phyloP scores from a whole-genome alignment of 1,140 invertebrate species.

The Zelostemma sp. region DNA sequence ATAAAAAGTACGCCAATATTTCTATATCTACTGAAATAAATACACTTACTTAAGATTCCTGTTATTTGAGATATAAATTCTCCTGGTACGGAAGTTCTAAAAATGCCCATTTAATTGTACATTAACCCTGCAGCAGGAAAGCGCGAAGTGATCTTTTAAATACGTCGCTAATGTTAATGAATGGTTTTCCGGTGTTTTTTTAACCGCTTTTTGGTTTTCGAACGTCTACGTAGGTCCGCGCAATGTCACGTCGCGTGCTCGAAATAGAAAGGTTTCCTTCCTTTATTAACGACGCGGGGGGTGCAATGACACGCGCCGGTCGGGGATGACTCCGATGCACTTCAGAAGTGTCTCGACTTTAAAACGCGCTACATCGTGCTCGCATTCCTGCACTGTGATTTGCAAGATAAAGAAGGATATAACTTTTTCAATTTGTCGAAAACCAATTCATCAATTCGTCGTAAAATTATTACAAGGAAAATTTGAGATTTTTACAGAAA shows the following conservation, averaged over 20 bases:
- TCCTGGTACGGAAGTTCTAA: no score
- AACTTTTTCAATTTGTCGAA: no score
- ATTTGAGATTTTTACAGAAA: background rate
- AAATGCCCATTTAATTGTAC: no score
- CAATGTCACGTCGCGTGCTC: slow-evolving; percentile 45
- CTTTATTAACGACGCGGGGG: slow-evolving; percentile 52
- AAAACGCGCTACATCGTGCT: background rate
- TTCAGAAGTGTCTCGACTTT: slow-evolving; percentile 4
- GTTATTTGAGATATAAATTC: no score
- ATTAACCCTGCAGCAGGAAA: no score
- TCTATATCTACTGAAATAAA: background rate
- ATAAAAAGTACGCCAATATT: no score
- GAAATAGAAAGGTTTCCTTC: slow-evolving; percentile 57
- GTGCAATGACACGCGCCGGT: slow-evolving; percentile 52
- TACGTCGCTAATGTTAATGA: background rate
- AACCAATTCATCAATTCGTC: no score
- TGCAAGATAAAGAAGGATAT: background rate
- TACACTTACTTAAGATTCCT: background rate
- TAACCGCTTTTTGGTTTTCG: slow-evolving; percentile 1
- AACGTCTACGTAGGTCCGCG: slow-evolving; percentile 1
- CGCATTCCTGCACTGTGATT: background rate
- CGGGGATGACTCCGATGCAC: slow-evolving; percentile 8
- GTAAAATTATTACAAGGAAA: background rate
- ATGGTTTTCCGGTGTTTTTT: slow-evolving; percentile 9
- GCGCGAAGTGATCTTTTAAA: background rate